Base-by-base conservation (phyloP, 2,113 vertebrate genomes). In the Melanerpes aurifrons region DNA sequence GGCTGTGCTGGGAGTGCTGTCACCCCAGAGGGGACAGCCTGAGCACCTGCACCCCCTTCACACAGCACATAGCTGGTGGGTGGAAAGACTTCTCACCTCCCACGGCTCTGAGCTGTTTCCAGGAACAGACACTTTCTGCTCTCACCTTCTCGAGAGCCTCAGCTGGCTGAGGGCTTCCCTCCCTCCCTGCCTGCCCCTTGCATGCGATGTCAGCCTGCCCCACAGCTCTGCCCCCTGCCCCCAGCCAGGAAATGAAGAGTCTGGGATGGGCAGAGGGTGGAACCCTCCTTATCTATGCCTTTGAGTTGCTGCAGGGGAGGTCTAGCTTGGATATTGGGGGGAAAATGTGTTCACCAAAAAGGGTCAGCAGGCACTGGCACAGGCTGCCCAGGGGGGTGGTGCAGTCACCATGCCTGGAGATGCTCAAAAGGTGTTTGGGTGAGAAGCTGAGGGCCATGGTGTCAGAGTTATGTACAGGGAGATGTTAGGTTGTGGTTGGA, bases 161-260 rank as follows among this genome's bases (percentile, higher is more conserved):
- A 16, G 82, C 79, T 43, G 91, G 7, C 73, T 0, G 10, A 86
- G 89, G 93, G 28, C 92, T 88, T 93, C 86, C 78, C 75, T 4
- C 91, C 92, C 90, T 93, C 86, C 78, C 75, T 5, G 2, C 32
- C 63, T 61, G 63, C 32, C 57, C 74, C 61, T 53, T 5, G 0
- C 0, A 3, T 4, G 5, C 1, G 9, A 67, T 4, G 2, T 63
- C 75, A 85, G 48, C 56, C 58, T 2, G 1, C 58, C n/a, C 48
- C 45, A 0, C 1, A 0, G 5, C 25, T 10, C 47, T 7, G 62
- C 35, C 43, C 45, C 0, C 1, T 0, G 5, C 25, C 12, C 47
- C 7, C 4, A 0, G 67, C 25, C 22, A 78, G 26, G 54, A 56
- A 81, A 45, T 0, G 12, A 21, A 22, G 56, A 29, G 18, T 67